Conservation (phyloP, 2,888 invertebrate species). For the Mesopsocus fuscifrons region DNA sequence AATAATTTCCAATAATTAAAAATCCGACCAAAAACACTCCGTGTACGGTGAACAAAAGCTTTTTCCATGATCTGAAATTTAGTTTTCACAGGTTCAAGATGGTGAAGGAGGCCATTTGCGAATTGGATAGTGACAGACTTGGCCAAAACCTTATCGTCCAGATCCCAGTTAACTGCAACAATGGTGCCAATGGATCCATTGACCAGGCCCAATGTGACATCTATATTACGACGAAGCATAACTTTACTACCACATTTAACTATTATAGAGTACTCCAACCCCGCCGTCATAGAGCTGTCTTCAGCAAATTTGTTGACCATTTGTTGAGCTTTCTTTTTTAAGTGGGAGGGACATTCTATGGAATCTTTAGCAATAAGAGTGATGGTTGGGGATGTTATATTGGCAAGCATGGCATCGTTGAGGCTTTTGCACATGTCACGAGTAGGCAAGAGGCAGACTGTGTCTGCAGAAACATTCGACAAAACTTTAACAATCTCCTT, state of each 20-base stretch:
- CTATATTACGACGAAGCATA: slow-evolving; percentile 19
- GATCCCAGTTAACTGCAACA: slow-evolving; percentile 12
- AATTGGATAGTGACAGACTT: slow-evolving; percentile 15
- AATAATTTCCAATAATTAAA: no score
- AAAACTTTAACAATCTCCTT: slow-evolving; percentile 8
- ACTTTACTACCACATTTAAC: slow-evolving; percentile 17
- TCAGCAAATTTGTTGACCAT: slow-evolving; percentile 15
- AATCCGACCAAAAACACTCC: no score
- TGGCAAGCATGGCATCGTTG: slow-evolving; percentile 19
- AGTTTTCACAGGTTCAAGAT: slow-evolving; percentile 5
- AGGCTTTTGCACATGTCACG: slow-evolving; percentile 19
- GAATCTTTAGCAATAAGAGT: slow-evolving; percentile 16
- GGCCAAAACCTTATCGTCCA: slow-evolving; percentile 8
- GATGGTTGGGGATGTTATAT: slow-evolving; percentile 17
- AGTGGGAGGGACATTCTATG: slow-evolving; percentile 15
- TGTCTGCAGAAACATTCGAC: slow-evolving; percentile 16
- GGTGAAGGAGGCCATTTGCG: slow-evolving; percentile 13
- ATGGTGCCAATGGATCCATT: slow-evolving; percentile 18
- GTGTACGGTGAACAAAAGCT: slow-evolving; percentile 15
- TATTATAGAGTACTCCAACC: slow-evolving; percentile 16
- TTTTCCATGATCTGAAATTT: slow-evolving; percentile 18
- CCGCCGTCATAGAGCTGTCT: slow-evolving; percentile 17
- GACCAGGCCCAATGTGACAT: slow-evolving; percentile 17
- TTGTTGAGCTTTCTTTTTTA: slow-evolving; percentile 15
- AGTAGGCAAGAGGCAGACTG: slow-evolving; percentile 20